phyloP scores from a whole-genome alignment of 2,113 vertebrate species.

The Rousettus leschenaultii region DNA sequence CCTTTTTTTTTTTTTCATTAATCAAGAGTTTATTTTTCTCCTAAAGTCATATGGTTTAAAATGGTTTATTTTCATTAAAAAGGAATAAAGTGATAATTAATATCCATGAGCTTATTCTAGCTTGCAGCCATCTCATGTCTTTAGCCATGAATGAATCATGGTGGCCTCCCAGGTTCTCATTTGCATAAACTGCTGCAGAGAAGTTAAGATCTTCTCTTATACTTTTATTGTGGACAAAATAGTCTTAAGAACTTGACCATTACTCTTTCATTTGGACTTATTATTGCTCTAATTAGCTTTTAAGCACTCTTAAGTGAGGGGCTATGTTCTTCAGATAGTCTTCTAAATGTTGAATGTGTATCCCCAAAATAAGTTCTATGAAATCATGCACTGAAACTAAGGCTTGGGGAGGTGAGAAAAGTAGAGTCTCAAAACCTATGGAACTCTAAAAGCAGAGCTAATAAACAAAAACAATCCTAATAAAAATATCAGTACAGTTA shows the following conservation, averaged over 20 bases:
- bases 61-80: neutral
- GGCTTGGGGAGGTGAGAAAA: neutral
- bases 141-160: neutral
- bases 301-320: neutral
- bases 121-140: neutral
- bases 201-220: neutral
- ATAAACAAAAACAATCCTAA: neutral
- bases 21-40: neutral
- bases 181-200: neutral
- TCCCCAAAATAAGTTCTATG: neutral
- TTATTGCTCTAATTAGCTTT: neutral
- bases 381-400: neutral
- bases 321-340: neutral
- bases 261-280: neutral
- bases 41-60: neutral
- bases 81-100: neutral
- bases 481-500: neutral
- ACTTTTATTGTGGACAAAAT: neutral
- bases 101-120: neutral
- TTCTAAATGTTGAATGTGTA: neutral
- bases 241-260: neutral
- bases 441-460: neutral
- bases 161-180: neutral
- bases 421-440: neutral
- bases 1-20: neutral